phyloP scores from a whole-genome alignment of 2,888 invertebrate species.

The Romanomermis culicivorax region DNA sequence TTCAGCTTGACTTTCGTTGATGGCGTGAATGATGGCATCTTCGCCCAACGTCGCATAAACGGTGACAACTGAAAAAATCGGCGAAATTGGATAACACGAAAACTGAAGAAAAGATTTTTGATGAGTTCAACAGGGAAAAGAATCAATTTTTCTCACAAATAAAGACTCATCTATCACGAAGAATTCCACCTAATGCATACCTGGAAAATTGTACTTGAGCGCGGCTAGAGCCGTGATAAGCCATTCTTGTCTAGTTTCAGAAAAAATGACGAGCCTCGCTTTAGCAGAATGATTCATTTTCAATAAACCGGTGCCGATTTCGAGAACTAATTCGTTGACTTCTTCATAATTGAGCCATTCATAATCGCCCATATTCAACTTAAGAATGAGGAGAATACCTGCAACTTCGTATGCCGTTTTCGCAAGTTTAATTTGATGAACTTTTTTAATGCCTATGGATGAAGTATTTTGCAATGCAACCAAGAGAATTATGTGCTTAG shows the following conservation, averaged over 20 bases:
- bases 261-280: slow-evolving; percentile 69
- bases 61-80: slow-evolving; percentile 61
- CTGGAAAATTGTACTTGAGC: slow-evolving; percentile 73
- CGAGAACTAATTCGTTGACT: slow-evolving; percentile 49
- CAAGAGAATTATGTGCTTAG: no score
- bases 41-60: slow-evolving; percentile 90
- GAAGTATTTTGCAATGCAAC: no score
- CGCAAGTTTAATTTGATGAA: neutral
- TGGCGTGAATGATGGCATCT: slow-evolving; percentile 82
- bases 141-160: no score
- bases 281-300: slow-evolving; percentile 51
- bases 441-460: no score
- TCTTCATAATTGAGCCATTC: slow-evolving; percentile 64
- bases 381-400: slow-evolving; percentile 23
- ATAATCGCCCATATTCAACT: slow-evolving; percentile 80
- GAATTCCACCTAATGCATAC: no score
- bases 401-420: neutral
- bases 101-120: no score
- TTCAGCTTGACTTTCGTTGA: slow-evolving; percentile 83
- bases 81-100: no score
- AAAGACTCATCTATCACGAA: no score
- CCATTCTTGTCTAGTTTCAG: slow-evolving; percentile 95
- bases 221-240: slow-evolving; percentile 84
- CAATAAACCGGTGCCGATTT: slow-evolving; percentile 62
- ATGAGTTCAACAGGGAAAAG: no score